These are phyloP conservation scores for Lasioglossum morio DNA, from an alignment of 2,888 invertebrate species.

Conservation along the genomic window DNA sequence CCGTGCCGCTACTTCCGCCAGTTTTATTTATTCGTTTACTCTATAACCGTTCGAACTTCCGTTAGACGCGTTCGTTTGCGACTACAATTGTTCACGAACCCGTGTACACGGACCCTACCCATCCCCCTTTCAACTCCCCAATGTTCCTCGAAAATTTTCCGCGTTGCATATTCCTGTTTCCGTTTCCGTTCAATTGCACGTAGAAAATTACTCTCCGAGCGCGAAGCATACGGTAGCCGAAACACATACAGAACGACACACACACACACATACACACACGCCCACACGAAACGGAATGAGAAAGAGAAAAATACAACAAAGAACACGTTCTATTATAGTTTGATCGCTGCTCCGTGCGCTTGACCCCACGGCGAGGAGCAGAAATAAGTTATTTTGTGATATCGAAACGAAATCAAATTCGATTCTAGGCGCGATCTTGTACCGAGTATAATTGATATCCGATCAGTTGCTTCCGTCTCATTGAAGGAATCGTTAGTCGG, in stretches of 20 bases:
- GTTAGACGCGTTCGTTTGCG: constrained; percentile 13
- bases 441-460: background rate
- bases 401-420: constrained; percentile 4
- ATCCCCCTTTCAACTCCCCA: background rate
- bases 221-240: background rate
- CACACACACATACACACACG: too few species aligned
- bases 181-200: constrained; percentile 27
- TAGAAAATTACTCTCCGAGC: background rate
- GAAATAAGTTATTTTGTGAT: constrained; percentile 5
- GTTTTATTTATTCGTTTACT: constrained; percentile 12
- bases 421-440: constrained; percentile 8
- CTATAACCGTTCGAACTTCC: constrained; percentile 6
- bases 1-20: constrained; percentile 4
- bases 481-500: constrained; percentile 13
- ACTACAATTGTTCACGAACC: constrained; percentile 1
- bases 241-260: background rate
- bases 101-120: background rate
- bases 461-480: constrained; percentile 24
- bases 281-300: background rate
- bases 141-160: background rate
- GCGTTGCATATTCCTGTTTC: constrained; percentile 1
- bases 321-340: constrained; percentile 15
- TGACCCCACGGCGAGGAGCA: background rate
- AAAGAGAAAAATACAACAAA: background rate
- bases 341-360: background rate